These are phyloP conservation scores for Amphiura filiformis DNA, from an alignment of 35 echinoderm and acorn worm genomes.

Conservation along the genomic window DNA sequence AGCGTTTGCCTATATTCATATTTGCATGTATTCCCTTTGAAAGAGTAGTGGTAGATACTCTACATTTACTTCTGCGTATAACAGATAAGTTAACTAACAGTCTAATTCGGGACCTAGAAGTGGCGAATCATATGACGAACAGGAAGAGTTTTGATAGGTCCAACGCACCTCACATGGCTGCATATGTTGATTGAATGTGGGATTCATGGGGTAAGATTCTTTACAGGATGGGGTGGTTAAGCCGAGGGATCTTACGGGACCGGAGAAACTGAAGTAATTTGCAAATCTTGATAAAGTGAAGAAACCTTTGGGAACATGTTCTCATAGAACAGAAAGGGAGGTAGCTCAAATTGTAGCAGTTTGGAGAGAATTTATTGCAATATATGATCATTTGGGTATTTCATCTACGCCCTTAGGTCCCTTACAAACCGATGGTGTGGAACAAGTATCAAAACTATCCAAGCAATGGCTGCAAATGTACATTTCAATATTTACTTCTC, in stretches of 20 bases:
- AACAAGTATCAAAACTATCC: too few species aligned
- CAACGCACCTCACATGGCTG: background rate
- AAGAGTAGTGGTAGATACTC: background rate
- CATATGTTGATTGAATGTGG: background rate
- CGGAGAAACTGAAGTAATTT: background rate
- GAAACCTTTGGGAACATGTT: background rate
- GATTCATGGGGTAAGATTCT: background rate
- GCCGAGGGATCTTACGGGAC: background rate
- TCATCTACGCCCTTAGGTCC: too few species aligned
- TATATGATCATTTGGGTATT: too few species aligned
- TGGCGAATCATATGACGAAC: background rate
- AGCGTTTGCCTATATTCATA: background rate
- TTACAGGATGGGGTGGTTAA: background rate
- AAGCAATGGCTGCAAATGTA: slow-evolving; percentile 13
- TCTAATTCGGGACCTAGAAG: background rate
- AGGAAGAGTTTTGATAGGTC: background rate
- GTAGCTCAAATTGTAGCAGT: background rate
- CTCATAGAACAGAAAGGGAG: background rate
- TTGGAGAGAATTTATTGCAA: background rate
- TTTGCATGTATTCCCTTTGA: background rate
- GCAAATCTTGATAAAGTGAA: background rate
- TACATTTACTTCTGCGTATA: slow-evolving; percentile 25
- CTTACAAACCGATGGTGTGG: too few species aligned
- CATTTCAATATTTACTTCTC: slow-evolving; percentile 3
- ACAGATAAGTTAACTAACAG: background rate